Evolutionary conservation across 2,113 vertebrate species (phyloP), one percentile per base, ranked within the genome.

Genomic region (Cichladusa arquata): DNA sequence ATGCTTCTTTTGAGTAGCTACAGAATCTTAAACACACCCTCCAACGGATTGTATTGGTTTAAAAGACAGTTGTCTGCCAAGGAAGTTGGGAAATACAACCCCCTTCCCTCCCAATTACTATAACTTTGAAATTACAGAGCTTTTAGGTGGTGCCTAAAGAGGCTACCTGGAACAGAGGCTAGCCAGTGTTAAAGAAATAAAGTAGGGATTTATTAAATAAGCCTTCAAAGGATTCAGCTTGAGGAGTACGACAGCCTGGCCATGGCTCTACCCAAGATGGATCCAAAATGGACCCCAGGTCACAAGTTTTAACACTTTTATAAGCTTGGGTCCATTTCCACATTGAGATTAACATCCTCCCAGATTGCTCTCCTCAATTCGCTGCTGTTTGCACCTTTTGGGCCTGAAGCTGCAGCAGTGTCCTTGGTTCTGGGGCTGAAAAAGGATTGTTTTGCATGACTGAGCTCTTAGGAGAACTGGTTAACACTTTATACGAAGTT

Each of bases 271-370:
- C 18, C 24, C 10, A 19, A 54, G 6, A 29, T 2, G 12, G 48
- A 50, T 14, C 23, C 10, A n/a, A 8, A 24, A 22, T 47, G 14
- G 36, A 38, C 4, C 4, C 2, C 1, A 3, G 7, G 11, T 13
- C 33, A 7, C 0, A 2, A 58, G 8, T 23, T 47, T 29, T 36
- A 33, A 29, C 25, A 22, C 4, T 45, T 58, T 57, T 45, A 6
- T 16, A 28, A 16, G 8, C 12, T 57, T 34, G 45, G 10, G 18
- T n/a, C 9, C 13, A 28, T 42, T 73, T 44, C 24, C 22, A 26
- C 9, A 19, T 12, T 73, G 12, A 13, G 18, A 4, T 34, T 24
- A 7, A 53, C 10, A 28, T 3, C 10, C 53, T 73, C 40, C 23
- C 33, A 57, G 40, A 5, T 3, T 44, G 7, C 31, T 57, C 40